A percentile compares a stretch with the other conserved stretches of the same genome.
Evolutionary conservation across 2,113 vertebrate genomes (phyloP).

Genomic region (Corvus cornix): DNA sequence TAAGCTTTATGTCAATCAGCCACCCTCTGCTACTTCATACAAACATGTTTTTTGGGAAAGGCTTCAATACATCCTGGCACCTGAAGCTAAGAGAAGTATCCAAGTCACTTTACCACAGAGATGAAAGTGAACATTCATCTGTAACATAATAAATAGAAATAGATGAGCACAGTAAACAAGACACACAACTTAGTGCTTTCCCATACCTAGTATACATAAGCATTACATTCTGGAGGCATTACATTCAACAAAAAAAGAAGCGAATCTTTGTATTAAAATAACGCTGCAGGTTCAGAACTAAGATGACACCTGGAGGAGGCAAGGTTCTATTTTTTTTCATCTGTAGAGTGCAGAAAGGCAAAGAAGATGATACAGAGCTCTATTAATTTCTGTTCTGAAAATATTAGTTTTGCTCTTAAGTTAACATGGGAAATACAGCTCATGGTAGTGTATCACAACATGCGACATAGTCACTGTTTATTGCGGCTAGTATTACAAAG

Average conservation of each 20-base stretch:
- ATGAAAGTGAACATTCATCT: slow-evolving; percentile 32
- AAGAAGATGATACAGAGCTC: not conserved
- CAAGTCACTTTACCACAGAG: slow-evolving; percentile 11
- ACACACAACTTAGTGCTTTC: not conserved
- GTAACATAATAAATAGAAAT: slow-evolving; percentile 6
- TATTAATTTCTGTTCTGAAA: slow-evolving; percentile 13
- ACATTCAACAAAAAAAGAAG: not conserved
- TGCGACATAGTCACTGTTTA: not conserved
- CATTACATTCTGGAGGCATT: not conserved
- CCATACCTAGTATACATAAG: not conserved
- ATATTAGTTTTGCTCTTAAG: not conserved
- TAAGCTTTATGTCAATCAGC: slow-evolving; percentile 1
- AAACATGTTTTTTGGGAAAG: not conserved
- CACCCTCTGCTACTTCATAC: not conserved
- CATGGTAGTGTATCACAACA: not conserved
- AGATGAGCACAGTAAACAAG: slow-evolving; percentile 3
- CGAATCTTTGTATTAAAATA: not conserved
- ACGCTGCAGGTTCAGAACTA: not conserved
- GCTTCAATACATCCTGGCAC: not conserved
- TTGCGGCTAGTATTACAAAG: not conserved
- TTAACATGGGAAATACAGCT: not conserved
- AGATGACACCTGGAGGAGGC: not conserved
- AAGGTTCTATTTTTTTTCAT: not conserved
- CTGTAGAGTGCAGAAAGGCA: not conserved
- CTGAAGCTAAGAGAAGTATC: not conserved